Conservation (phyloP, 2,797 vertebrate species). For the Ctenochaetus hawaiiensis region DNA sequence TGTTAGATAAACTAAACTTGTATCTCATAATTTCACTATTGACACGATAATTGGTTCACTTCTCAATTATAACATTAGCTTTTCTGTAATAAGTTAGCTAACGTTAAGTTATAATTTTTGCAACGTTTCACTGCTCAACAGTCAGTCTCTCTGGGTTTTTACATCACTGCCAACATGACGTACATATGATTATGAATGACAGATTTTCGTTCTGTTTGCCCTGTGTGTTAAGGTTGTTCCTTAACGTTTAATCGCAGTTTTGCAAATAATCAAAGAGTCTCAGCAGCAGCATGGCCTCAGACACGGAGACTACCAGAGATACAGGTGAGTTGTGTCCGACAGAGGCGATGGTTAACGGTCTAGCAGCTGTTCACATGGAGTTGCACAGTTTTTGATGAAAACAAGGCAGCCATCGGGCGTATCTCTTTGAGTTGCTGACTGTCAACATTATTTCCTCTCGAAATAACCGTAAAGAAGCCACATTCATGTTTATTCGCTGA, state of each 20-base stretch:
- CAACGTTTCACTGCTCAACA: not conserved
- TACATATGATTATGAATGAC: not conserved
- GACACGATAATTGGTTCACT: not conserved
- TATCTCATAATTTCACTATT: not conserved
- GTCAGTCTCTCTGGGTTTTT: not conserved
- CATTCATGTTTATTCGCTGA: not conserved
- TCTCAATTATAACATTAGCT: not conserved
- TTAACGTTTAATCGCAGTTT: conserved; percentile 87
- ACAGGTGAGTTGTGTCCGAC: conserved; percentile 87
- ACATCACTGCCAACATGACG: not conserved
- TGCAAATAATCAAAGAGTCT: conserved; percentile 98
- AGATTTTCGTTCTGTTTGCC: fast-evolving
- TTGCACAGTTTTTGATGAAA: too few relatives aligned
- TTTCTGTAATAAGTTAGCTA: not conserved
- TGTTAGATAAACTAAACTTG: not conserved
- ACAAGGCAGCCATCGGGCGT: not conserved
- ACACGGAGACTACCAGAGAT: conserved; percentile 98
- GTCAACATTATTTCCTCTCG: not conserved
- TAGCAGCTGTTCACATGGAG: not conserved
- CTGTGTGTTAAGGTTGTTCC: conserved; percentile 33
- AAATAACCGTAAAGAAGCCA: not conserved
- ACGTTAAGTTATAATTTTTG: not conserved
- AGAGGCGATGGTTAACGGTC: not conserved
- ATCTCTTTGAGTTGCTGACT: not conserved
- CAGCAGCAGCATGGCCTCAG: conserved; percentile 98